Conservation (phyloP, 1,140 invertebrate genomes). For the Zaprionus taronus region DNA sequence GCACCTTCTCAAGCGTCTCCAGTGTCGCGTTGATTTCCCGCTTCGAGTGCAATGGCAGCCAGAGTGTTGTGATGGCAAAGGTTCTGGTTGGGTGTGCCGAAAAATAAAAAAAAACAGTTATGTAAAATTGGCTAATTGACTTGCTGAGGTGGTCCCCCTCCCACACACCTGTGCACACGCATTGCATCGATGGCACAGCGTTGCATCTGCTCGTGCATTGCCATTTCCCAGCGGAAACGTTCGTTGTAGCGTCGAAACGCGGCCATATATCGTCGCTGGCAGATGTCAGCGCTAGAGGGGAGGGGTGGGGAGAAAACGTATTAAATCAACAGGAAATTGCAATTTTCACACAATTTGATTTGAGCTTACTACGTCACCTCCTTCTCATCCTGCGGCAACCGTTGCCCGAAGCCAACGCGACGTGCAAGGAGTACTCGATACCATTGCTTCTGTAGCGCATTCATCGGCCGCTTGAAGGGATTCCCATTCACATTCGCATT, state of each 20-base stretch:
- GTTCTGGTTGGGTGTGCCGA: conserved; percentile 45
- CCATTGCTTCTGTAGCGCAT: conserved; percentile 81
- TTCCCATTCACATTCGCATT: conserved; percentile 39
- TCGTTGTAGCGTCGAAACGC: conserved; percentile 79
- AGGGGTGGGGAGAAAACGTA: conserved; percentile 54
- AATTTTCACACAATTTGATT: conserved; percentile 82
- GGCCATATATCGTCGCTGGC: conserved; percentile 73
- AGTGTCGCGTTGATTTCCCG: conserved; percentile 79
- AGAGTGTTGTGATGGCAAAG: conserved; percentile 80
- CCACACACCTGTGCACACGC: conserved; percentile 74
- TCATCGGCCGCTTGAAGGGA: conserved; percentile 83
- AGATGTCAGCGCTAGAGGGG: conserved; percentile 64
- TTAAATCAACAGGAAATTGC: conserved; percentile 81
- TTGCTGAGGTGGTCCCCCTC: not conserved
- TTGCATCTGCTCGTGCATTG: conserved; percentile 80
- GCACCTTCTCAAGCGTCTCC: conserved; percentile 76
- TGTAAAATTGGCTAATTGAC: conserved; percentile 39
- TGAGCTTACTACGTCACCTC: conserved; percentile 76
- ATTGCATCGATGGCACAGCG: conserved; percentile 81
- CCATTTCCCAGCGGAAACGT: conserved; percentile 79
- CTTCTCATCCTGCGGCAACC: conserved; percentile 58
- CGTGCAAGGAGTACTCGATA: conserved; percentile 76
- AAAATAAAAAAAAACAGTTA: conserved; percentile 13
- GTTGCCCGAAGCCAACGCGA: conserved; percentile 71
- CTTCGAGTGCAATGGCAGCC: conserved; percentile 79